phyloP scores from a whole-genome alignment of 2,113 vertebrate genomes.

The Ailuropoda melanoleuca region DNA sequence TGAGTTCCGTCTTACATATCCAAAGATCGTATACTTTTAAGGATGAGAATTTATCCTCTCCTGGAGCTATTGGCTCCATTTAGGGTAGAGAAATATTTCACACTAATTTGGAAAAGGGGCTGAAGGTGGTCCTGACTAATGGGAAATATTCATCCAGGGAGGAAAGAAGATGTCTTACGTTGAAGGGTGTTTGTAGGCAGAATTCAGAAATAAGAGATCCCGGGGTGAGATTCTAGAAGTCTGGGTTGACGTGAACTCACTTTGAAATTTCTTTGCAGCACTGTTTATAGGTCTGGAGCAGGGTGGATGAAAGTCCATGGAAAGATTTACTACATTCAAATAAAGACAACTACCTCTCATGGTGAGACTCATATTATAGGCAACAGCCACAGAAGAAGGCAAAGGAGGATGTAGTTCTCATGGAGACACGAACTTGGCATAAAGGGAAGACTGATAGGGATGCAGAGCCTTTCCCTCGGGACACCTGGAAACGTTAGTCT shows the following conservation, averaged over 20 bases:
- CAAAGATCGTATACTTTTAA: not conserved
- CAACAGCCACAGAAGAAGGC: not conserved
- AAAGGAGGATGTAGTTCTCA: not conserved
- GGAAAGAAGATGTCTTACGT: not conserved
- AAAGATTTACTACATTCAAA: not conserved
- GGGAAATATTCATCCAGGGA: not conserved
- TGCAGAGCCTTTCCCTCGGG: not conserved
- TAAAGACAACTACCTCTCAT: not conserved
- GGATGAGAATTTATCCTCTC: not conserved
- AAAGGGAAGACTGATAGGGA: not conserved
- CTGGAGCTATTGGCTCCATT: not conserved
- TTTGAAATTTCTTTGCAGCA: not conserved
- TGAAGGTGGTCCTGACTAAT: not conserved
- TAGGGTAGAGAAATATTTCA: not conserved
- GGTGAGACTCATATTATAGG: not conserved
- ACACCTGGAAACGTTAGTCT: not conserved
- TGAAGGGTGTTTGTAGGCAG: not conserved
- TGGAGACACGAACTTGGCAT: not conserved
- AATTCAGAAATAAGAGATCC: not conserved
- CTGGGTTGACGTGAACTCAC: not conserved
- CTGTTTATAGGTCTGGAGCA: not conserved
- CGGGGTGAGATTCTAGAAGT: not conserved
- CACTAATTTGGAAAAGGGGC: not conserved
- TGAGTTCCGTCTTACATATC: not conserved
- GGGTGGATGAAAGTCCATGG: not conserved